Evolutionary conservation across 2,797 vertebrate genomes (phyloP), one percentile per base, ranked within the genome.

Genomic region (Fistularia tabacaria): DNA sequence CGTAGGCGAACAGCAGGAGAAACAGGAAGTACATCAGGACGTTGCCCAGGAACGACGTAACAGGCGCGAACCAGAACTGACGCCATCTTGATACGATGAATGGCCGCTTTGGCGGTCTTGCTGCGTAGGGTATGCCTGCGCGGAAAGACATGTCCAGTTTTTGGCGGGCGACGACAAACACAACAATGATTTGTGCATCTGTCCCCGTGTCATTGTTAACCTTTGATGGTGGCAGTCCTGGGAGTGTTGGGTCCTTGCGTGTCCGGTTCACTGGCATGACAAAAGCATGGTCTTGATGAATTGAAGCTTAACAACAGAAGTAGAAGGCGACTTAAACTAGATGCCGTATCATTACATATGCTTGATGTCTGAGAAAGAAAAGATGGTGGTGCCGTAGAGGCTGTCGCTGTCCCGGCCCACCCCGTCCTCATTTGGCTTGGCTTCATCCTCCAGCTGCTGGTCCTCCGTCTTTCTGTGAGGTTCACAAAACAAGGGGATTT

Each of bases 11-110:
- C 7, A 97, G 91, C 73, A 94, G 73, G 51, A 97, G 91, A 82
- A 97, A 97, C 3, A 94, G 84, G 80, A 96, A 93, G 82, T 95
- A 97, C 92, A 94, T 96, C 43, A 95, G 71, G 51, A 96, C 92
- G 38, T 96, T 95, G 56, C 94, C 92, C 64, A 94, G 46, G 81
- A 96, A 97, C 2, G 92, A 81, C 0, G 93, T 94, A 71, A 96
- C 92, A 0, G 94, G 95, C 0, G 95, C 92, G 0, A 91, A 91
- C 94, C 95, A 97, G 81, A 95, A 97, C 77, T 93, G 87, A 10
- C 80, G 81, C 95, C 94, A 97, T 62, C 90, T 88, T 1, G 85
- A 80, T 36, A 93, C 14, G 25, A 92, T 77, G 36, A 82, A 88
- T 0, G 89, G 89, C 5, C 81, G 67, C 14, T 64, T 67, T 6